phyloP scores from a whole-genome alignment of 2,888 invertebrate genomes.

The Zeuzera pyrina region DNA sequence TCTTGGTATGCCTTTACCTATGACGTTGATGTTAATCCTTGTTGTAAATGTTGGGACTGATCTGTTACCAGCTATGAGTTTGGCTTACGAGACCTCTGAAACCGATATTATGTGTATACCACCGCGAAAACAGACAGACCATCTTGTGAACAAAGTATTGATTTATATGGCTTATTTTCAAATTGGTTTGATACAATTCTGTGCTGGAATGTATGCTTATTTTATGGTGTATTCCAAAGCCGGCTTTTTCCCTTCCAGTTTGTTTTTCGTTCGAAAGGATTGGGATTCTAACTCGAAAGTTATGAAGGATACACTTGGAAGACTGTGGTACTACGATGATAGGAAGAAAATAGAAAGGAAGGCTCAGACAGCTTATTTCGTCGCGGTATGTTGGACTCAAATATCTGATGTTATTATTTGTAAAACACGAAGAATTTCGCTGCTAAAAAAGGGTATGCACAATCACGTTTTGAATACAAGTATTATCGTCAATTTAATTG shows the following conservation, averaged over 20 bases:
- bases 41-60: conserved; percentile 88
- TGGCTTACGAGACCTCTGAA: conserved; percentile 84
- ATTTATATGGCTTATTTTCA: conserved; percentile 89
- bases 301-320: conserved; percentile 81
- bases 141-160: conserved; percentile 71
- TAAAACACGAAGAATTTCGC: conserved; percentile 82
- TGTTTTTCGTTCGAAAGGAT: conserved; percentile 78
- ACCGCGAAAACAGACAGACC: conserved; percentile 69
- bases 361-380: conserved; percentile 86
- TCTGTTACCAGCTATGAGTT: conserved; percentile 83
- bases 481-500: conserved; percentile 75
- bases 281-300: conserved; percentile 80
- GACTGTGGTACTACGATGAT: conserved; percentile 80
- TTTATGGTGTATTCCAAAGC: conserved; percentile 84
- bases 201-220: conserved; percentile 85
- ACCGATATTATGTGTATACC: conserved; percentile 80
- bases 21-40: conserved; percentile 71
- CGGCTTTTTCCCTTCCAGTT: conserved; percentile 80
- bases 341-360: conserved; percentile 80
- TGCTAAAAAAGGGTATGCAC: conserved; percentile 83
- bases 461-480: conserved; percentile 77
- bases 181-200: conserved; percentile 88
- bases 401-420: conserved; percentile 85
- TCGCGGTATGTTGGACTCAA: conserved; percentile 83
- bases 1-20: conserved; percentile 82